These are phyloP conservation scores for Perca schrenkii DNA, from an alignment of 2,113 vertebrate genomes.

Conservation along the genomic window DNA sequence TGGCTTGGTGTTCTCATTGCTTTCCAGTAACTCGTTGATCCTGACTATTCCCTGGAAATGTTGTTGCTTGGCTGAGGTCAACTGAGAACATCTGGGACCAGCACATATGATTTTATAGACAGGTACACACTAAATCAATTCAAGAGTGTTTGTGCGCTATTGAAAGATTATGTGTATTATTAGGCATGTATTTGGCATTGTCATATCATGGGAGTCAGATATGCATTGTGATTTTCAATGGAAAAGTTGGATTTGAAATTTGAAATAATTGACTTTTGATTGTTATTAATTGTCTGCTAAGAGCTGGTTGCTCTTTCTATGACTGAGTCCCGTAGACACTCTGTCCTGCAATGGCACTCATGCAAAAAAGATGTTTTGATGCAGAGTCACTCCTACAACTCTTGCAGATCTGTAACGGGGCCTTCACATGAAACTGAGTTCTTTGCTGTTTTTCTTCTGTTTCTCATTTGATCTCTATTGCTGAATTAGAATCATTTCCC, in stretches of 20 bases:
- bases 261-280: background rate
- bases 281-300: background rate
- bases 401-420: background rate
- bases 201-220: background rate
- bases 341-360: background rate
- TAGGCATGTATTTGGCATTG: background rate
- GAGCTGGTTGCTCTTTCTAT: background rate
- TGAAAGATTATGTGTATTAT: too few species aligned
- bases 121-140: too few species aligned
- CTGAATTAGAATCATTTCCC: constrained; percentile 33
- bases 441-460: constrained; percentile 11
- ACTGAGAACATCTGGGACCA: too few species aligned
- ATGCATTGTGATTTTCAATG: background rate
- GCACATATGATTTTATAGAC: too few species aligned
- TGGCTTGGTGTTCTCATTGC: too few species aligned
- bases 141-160: too few species aligned
- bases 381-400: background rate
- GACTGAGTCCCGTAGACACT: background rate
- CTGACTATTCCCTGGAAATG: too few species aligned
- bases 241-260: background rate
- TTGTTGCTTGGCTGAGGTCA: too few species aligned
- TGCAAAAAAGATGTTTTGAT: constrained; percentile 6
- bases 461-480: constrained; percentile 31
- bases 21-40: too few species aligned
- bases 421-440: background rate